Base-by-base conservation (phyloP, 2,888 invertebrate genomes). In the Aleiodes leptofemur region DNA sequence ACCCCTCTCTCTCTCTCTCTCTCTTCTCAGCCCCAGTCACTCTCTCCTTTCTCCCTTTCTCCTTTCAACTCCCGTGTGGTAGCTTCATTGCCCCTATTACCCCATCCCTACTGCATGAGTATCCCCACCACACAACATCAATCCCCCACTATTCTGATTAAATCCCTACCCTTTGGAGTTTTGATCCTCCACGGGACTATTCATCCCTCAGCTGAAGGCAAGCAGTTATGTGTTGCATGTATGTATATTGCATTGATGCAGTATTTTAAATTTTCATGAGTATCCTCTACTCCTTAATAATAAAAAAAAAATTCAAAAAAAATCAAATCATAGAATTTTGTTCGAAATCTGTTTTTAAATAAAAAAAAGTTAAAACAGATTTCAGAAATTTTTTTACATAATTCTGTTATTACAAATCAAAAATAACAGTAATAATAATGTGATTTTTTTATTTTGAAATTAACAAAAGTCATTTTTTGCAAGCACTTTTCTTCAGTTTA, bases 171-270 rank as follows among this genome's bases (percentile, higher is more conserved):
- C 16, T 16, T 23, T 2, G 7, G 14, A 23, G 23, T 43, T 14
- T 1, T 16, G 29, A 34, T 43, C 29, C 75, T 68, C 77, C 77
- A 59, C 74, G 76, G 76, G 53, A 61, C 77, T 80, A 82, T 83
- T 81, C 79, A 82, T 79, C 82, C 82, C 81, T 78, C 80, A 78
- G 77, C 79, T 77, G 78, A 79, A 79, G 81, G 79, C 79, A 78
- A 79, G 81, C 81, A 43, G 34, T 64, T 83, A 81, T 81, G 79
- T 78, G 78, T 80, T 79, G 79, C 76, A 82, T 80, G 80, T 80
- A 74, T 13, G 59, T 23, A 9, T 43, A 43, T 48, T 48, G 11
- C 34, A 16, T 64, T 16, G 16, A n/a, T 64, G 43, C n/a, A 48
- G 16, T 43, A 11, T 23, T 64, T 43, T 48, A 16, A 48, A 64